phyloP scores from a whole-genome alignment of 2,113 vertebrate species.

The Xiphorhynchus elegans region DNA sequence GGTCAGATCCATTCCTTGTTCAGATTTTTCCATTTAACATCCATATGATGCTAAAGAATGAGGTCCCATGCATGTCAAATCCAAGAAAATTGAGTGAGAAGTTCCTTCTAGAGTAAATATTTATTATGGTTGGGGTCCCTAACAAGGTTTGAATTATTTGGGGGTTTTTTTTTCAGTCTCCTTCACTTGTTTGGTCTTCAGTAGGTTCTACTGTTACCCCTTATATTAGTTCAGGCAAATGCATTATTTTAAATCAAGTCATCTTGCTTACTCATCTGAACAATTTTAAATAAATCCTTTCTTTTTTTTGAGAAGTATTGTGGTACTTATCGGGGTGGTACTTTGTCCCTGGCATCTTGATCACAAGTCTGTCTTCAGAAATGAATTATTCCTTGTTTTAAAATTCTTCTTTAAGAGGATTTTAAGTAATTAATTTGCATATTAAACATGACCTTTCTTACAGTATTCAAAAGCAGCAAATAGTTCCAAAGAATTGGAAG shows the following conservation, averaged over 20 bases:
- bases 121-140: background rate
- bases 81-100: background rate
- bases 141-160: background rate
- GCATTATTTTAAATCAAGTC: background rate
- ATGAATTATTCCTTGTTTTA: background rate
- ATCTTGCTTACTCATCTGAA: background rate
- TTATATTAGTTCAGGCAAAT: background rate
- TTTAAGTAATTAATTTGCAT: background rate
- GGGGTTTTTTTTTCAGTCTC: background rate
- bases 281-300: background rate
- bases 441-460: conserved; percentile 44
- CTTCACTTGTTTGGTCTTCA: background rate
- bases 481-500: conserved; percentile 78
- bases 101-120: background rate
- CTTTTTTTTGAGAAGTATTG: background rate
- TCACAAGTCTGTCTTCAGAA: background rate
- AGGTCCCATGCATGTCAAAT: background rate
- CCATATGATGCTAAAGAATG: background rate
- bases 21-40: background rate
- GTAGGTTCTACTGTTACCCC: background rate
- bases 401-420: background rate
- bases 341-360: background rate
- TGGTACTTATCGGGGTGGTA: background rate
- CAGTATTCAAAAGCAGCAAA: conserved; percentile 85
- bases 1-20: background rate